These are phyloP conservation scores for Leptinotarsa haldemani DNA, from an alignment of 2,888 invertebrate species.

Conservation along the genomic window DNA sequence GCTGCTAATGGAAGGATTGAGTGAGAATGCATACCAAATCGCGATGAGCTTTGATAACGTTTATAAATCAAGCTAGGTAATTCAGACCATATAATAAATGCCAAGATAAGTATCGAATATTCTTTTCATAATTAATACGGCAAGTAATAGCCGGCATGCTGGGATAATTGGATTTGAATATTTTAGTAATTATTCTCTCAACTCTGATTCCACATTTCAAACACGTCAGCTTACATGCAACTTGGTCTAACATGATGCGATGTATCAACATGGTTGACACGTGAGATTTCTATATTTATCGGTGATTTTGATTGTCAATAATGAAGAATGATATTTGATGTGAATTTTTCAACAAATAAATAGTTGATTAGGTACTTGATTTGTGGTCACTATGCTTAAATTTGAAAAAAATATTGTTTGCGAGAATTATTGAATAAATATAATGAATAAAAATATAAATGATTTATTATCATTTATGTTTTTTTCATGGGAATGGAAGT, in stretches of 20 bases:
- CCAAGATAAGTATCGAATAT: conserved; percentile 18
- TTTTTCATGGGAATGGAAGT: too few relatives aligned
- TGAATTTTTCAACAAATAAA: too few relatives aligned
- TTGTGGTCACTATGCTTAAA: too few relatives aligned
- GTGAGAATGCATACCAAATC: conserved; percentile 12
- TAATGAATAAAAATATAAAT: too few relatives aligned
- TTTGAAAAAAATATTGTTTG: too few relatives aligned
- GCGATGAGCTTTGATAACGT: conserved; percentile 1
- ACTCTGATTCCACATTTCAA: conserved; percentile 4
- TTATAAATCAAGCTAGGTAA: conserved; percentile 14
- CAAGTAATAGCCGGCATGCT: conserved; percentile 24
- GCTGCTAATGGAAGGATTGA: background rate
- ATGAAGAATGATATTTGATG: background rate
- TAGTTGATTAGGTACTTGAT: too few relatives aligned
- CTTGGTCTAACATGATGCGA: background rate
- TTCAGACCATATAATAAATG: conserved; percentile 21
- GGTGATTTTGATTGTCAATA: background rate
- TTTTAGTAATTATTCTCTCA: conserved; percentile 20
- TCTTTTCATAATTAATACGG: conserved; percentile 24
- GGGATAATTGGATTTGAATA: conserved; percentile 18
- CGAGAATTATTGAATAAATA: too few relatives aligned
- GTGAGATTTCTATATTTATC: background rate
- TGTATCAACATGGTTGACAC: background rate
- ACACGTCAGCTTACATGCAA: background rate
- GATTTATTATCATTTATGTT: too few relatives aligned